These are phyloP conservation scores for Tragulus kanchil DNA, from an alignment of 2,113 vertebrate genomes.

Conservation along the genomic window DNA sequence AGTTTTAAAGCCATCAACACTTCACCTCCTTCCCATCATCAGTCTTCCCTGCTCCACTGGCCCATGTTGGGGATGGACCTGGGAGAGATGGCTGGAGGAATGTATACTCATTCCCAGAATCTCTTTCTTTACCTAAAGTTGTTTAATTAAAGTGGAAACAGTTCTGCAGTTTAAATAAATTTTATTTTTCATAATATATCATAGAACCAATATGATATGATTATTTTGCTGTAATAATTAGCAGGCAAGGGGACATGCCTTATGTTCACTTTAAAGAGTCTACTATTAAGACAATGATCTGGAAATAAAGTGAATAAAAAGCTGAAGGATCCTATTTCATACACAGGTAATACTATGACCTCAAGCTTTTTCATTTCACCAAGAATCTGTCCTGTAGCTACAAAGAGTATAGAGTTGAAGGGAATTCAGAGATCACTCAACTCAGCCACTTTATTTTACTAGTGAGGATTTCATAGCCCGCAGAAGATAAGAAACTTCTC, in stretches of 20 bases:
- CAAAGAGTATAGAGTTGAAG: neutral
- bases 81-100: accelerated
- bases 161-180: neutral
- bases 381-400: neutral
- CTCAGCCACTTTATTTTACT: neutral
- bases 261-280: neutral
- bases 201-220: neutral
- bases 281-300: neutral
- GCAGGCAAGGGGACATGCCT: neutral
- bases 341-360: neutral
- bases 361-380: neutral
- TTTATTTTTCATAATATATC: neutral
- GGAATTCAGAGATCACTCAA: neutral
- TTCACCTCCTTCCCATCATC: neutral
- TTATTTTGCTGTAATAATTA: neutral
- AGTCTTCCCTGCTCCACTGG: neutral
- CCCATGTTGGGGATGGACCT: accelerated
- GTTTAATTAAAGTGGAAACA: neutral
- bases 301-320: neutral
- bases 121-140: neutral
- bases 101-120: neutral
- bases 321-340: neutral
- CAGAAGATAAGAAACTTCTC: neutral
- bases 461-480: neutral
- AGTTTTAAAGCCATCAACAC: neutral